These are phyloP conservation scores for Cephalopterus ornatus DNA, from an alignment of 2,113 vertebrate species.

Conservation along the genomic window DNA sequence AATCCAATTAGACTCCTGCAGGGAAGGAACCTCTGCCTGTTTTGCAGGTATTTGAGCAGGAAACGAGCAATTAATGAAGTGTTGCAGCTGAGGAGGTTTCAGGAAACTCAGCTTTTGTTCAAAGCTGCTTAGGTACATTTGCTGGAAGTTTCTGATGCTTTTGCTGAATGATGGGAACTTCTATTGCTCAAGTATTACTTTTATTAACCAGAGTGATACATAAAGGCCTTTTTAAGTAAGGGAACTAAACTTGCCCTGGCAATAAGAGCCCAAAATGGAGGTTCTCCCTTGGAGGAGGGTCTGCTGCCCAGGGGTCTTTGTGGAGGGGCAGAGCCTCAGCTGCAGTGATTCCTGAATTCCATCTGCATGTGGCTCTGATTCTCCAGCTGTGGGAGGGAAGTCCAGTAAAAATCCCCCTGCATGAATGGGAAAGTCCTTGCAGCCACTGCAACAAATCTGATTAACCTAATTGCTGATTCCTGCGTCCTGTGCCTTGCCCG, in stretches of 20 bases:
- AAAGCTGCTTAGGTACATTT: neutral
- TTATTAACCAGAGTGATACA: neutral
- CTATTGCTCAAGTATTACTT: neutral
- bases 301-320: neutral
- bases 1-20: neutral
- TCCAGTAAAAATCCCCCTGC: neutral
- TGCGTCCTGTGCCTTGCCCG: neutral
- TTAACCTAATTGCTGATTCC: neutral
- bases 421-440: neutral
- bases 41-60: neutral
- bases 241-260: neutral
- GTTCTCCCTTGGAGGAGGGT: neutral
- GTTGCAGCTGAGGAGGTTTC: neutral
- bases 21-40: neutral
- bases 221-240: neutral
- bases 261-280: neutral
- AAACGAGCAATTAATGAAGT: neutral
- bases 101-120: neutral
- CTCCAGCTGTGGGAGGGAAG: neutral
- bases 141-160: neutral
- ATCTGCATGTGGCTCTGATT: neutral
- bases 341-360: neutral
- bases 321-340: neutral
- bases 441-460: constrained; percentile 18
- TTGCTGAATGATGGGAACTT: neutral